phyloP scores from a whole-genome alignment of 2,888 invertebrate species.

The Drosophila buzzatii region DNA sequence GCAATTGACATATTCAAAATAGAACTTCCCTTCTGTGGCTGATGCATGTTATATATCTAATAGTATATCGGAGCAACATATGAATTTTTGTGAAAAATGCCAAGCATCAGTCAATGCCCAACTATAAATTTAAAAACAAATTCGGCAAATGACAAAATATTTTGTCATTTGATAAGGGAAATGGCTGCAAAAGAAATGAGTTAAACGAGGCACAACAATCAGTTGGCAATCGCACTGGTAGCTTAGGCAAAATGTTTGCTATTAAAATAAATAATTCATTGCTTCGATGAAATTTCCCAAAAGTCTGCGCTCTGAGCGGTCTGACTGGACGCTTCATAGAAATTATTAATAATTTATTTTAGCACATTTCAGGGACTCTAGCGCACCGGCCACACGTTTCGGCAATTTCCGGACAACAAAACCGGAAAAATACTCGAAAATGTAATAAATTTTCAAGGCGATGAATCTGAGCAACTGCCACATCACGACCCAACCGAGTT shows the following conservation, averaged over 20 bases:
- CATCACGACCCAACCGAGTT: neutral
- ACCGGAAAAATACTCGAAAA: conserved; percentile 81
- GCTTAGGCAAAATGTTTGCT: conserved; percentile 51
- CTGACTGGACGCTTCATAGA: conserved; percentile 47
- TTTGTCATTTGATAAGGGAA: conserved; percentile 53
- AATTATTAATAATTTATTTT: conserved; percentile 81
- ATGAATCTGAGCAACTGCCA: conserved; percentile 45
- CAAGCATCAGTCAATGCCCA: conserved; percentile 37
- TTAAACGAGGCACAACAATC: conserved; percentile 14
- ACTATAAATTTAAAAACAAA: conserved; percentile 57
- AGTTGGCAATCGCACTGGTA: conserved; percentile 18
- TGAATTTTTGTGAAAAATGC: conserved; percentile 16
- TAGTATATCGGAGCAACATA: neutral
- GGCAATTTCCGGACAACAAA: conserved; percentile 78
- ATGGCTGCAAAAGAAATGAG: conserved; percentile 26
- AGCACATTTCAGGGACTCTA: conserved; percentile 71
- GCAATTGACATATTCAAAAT: conserved; percentile 22
- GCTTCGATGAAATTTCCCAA: conserved; percentile 48
- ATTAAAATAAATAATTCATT: conserved; percentile 79
- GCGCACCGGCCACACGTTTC: conserved; percentile 75
- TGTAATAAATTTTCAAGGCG: conserved; percentile 74
- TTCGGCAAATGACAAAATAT: conserved; percentile 55
- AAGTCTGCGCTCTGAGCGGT: conserved; percentile 20
- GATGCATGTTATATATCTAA: neutral
- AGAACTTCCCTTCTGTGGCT: neutral